Percentiles rank a stretch among this genome's conserved stretches.
These are phyloP conservation scores for Seira ritae DNA, from an alignment of 2,888 invertebrate genomes.

Conservation along the genomic window DNA sequence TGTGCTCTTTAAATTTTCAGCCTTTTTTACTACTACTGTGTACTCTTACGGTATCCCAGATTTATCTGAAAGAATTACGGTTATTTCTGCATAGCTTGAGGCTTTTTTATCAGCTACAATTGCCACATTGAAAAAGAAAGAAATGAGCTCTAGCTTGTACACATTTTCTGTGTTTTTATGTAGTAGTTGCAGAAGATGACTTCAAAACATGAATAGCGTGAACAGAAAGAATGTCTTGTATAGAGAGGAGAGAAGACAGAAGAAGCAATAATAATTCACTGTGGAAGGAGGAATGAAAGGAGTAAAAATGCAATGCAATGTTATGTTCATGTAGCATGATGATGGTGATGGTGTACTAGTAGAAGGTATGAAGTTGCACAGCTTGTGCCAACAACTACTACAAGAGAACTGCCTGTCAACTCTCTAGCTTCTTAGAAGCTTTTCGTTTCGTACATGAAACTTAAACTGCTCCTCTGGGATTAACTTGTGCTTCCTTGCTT, in stretches of 20 bases:
- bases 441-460: background rate
- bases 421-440: slow-evolving; percentile 30
- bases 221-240: background rate
- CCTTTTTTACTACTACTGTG: no score
- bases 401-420: slow-evolving; percentile 48
- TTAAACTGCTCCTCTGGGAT: slow-evolving; percentile 41
- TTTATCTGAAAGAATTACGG: slow-evolving; percentile 61
- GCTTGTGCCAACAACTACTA: slow-evolving; percentile 44
- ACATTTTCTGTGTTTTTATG: no score
- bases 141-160: no score
- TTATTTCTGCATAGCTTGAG: slow-evolving; percentile 58
- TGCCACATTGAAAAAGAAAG: no score
- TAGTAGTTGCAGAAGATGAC: no score
- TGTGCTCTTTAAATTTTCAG: no score
- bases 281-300: no score
- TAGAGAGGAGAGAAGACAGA: slow-evolving; percentile 2
- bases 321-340: no score
- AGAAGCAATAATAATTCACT: background rate
- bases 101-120: slow-evolving; percentile 44
- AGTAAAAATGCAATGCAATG: no score
- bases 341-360: no score
- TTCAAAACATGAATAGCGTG: no score
- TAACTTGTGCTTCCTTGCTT: slow-evolving; percentile 31
- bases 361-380: background rate
- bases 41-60: slow-evolving; percentile 59